Evolutionary conservation across 2,797 vertebrate genomes (phyloP).

Genomic region (Naso thynnoides): DNA sequence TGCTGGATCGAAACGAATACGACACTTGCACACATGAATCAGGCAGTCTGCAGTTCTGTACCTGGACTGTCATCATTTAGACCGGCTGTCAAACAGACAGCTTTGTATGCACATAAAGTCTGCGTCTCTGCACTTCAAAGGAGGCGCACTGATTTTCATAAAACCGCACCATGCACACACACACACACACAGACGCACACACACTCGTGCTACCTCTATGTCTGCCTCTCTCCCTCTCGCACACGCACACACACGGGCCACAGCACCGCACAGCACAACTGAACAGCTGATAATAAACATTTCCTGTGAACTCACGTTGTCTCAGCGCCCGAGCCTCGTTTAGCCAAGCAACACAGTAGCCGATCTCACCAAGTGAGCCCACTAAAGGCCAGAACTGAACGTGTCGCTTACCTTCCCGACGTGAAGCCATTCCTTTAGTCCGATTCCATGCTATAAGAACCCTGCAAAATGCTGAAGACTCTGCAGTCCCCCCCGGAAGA

Average conservation of each 20-base stretch:
- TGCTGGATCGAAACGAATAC: conserved; percentile 30
- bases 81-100: conserved; percentile 31
- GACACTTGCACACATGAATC: conserved; percentile 39
- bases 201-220: neutral
- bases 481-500: conserved; percentile 61
- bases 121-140: conserved; percentile 55
- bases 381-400: conserved; percentile 70
- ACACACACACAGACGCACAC: conserved; percentile 2
- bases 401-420: conserved; percentile 80
- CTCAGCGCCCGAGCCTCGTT: conserved; percentile 50
- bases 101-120: conserved; percentile 51
- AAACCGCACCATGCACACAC: conserved; percentile 38
- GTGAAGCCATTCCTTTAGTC: conserved; percentile 82
- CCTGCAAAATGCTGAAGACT: conserved; percentile 67
- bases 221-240: neutral
- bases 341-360: conserved; percentile 47
- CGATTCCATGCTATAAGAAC: conserved; percentile 71
- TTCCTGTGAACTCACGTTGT: conserved; percentile 69
- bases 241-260: conserved; percentile 38
- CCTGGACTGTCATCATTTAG: conserved; percentile 38
- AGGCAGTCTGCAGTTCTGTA: conserved; percentile 26
- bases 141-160: conserved; percentile 46
- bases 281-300: conserved; percentile 74
- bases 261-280: conserved; percentile 40
- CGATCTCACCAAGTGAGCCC: conserved; percentile 27